Evolutionary conservation across 2,888 invertebrate genomes (phyloP), one percentile per base, ranked within the genome.

Genomic region (Tachystola acroxantha): DNA sequence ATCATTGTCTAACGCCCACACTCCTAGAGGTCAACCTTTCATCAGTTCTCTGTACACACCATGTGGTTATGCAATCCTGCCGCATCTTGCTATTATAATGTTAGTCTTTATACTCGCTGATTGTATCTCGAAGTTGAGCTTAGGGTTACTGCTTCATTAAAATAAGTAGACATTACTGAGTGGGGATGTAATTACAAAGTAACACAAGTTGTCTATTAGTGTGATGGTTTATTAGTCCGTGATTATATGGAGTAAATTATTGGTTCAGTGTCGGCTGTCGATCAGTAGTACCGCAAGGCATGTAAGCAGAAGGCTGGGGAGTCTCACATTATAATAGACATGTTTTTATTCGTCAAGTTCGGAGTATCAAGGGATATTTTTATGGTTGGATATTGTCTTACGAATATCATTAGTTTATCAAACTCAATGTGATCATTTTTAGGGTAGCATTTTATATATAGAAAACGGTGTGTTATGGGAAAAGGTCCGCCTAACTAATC

Each of bases 1-100:
- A 70, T 68, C 64, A 73, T 76, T 73, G 71, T 77, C 68, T 70
- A 65, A 48, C 68, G 62, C 70, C 73, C 64, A 74, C 75, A 58
- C 61, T 42, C 55, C 45, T 49, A 53, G 59, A 60, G 68, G 69
- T 73, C 71, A 66, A 61, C 61, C 65, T 74, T 71, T 78, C 71
- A 64, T 71, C 70, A 64, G 62, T 51, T 57, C 57, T 62, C 40
- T 47, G 48, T 52, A 50, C 52, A 42, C 56, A 42, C 56, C 53
- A 53, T 57, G 46, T 48, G 53, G 56, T 73, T 71, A 61, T 61
- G 62, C 48, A 50, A 50, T 45, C 28, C 40, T 46, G 46, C 48
- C 50, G 46, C 43, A 42, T 44, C 48, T 39, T 34, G 45, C 51
- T 56, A 65, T 72, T 68, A 60, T 58, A 55, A 57, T 55, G 64